These are phyloP conservation scores for Heliocidaris tuberculata DNA, from an alignment of 35 echinoderm and acorn worm genomes.

Conservation along the genomic window DNA sequence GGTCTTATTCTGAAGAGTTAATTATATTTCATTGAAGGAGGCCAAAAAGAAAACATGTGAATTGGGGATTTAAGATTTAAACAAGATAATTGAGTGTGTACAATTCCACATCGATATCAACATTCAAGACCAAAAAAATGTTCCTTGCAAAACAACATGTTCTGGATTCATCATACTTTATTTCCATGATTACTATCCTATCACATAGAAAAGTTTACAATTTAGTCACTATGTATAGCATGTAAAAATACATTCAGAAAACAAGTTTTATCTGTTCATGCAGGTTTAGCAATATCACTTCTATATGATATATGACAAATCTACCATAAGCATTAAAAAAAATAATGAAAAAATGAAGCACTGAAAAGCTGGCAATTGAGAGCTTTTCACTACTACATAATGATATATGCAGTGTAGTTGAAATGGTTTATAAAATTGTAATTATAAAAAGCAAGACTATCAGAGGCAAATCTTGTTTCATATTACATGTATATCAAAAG, in stretches of 20 bases:
- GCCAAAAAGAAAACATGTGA: too few relatives aligned
- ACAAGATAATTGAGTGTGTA: too few relatives aligned
- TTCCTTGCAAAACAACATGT: too few relatives aligned
- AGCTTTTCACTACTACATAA: neutral
- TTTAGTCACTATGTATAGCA: neutral
- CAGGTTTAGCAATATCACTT: neutral
- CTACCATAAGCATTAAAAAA: neutral
- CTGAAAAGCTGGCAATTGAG: neutral
- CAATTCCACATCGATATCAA: too few relatives aligned
- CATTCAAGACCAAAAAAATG: too few relatives aligned
- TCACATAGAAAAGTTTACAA: slow-evolving; percentile 3
- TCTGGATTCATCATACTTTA: neutral
- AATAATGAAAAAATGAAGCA: neutral
- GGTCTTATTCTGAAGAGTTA: neutral
- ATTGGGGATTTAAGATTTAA: too few relatives aligned
- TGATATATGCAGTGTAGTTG: neutral
- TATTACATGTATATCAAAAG: too few relatives aligned
- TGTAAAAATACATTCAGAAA: slow-evolving; percentile 19
- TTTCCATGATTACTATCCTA: neutral
- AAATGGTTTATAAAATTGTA: too few relatives aligned
- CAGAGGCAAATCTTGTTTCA: too few relatives aligned
- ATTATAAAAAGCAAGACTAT: neutral
- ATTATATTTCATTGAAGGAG: too few relatives aligned
- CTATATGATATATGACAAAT: neutral
- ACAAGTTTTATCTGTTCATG: slow-evolving; percentile 4